These are phyloP conservation scores for Menura novaehollandiae DNA, from an alignment of 2,113 vertebrate species.

Conservation along the genomic window DNA sequence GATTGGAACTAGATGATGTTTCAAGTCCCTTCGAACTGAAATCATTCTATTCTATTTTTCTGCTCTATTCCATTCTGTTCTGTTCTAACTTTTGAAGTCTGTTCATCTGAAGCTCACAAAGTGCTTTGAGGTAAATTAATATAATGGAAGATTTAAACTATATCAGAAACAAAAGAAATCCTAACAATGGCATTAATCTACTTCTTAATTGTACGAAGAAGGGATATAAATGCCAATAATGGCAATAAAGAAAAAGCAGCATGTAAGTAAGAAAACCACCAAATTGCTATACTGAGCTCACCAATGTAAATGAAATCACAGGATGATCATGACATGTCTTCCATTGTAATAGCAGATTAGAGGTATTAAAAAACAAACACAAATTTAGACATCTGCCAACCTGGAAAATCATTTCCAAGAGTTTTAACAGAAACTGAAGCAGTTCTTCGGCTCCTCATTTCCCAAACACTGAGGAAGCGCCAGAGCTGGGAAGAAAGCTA, in stretches of 20 bases:
- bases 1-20: background rate
- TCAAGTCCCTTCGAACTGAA: background rate
- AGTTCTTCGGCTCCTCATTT: background rate
- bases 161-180: background rate
- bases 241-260: background rate
- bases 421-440: background rate
- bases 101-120: background rate
- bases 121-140: background rate
- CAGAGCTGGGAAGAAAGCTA: constrained; percentile 22
- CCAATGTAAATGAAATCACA: background rate
- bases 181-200: background rate
- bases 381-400: background rate
- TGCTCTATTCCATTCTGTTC: no score
- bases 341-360: background rate
- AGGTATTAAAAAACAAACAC: background rate
- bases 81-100: background rate
- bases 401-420: background rate
- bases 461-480: background rate
- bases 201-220: background rate
- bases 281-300: background rate
- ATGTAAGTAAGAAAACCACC: background rate
- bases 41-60: background rate
- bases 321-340: background rate
- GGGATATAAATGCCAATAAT: background rate
- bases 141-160: background rate